Evolutionary conservation across 1,140 invertebrate species (phyloP).

Genomic region (Ptiloglossa arizonensis): DNA sequence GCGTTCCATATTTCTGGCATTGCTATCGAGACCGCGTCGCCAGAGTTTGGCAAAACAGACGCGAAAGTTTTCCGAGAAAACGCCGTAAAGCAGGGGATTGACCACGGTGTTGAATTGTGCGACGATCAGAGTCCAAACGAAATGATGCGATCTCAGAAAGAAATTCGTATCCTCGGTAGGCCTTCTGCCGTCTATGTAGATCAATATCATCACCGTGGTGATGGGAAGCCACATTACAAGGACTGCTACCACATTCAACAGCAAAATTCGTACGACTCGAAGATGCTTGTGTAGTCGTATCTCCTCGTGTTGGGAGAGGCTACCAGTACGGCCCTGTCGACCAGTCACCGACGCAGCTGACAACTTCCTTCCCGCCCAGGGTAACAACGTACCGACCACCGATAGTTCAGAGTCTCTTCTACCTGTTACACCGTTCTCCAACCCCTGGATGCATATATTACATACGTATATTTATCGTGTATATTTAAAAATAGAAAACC

Average conservation of each 20-base stretch:
- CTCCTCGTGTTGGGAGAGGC: conserved; percentile 82
- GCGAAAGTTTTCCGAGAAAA: conserved; percentile 89
- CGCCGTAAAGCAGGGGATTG: conserved; percentile 90
- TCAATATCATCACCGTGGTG: conserved; percentile 82
- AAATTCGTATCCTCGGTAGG: conserved; percentile 80
- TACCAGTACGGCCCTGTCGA: conserved; percentile 76
- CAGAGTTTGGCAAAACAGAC: conserved; percentile 81
- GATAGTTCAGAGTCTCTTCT: conserved; percentile 81
- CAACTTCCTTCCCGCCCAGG: conserved; percentile 79
- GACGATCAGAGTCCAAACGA: conserved; percentile 83
- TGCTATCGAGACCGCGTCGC: conserved; percentile 54
- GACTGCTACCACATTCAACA: conserved; percentile 84
- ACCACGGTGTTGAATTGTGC: conserved; percentile 88
- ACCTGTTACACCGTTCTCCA: conserved; percentile 52
- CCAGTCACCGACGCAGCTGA: conserved; percentile 73
- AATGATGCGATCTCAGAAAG: conserved; percentile 83
- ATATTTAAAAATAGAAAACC: conserved; percentile 3
- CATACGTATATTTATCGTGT: conserved; percentile 1
- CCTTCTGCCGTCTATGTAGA: conserved; percentile 83
- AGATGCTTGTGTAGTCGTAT: conserved; percentile 83
- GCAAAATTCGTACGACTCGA: conserved; percentile 82
- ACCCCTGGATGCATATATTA: no score
- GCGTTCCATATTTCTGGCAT: conserved; percentile 59
- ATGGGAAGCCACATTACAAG: conserved; percentile 85
- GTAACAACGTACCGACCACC: conserved; percentile 80